Conservation (phyloP, 2,113 vertebrate species). For the Oreochromis niloticus region DNA sequence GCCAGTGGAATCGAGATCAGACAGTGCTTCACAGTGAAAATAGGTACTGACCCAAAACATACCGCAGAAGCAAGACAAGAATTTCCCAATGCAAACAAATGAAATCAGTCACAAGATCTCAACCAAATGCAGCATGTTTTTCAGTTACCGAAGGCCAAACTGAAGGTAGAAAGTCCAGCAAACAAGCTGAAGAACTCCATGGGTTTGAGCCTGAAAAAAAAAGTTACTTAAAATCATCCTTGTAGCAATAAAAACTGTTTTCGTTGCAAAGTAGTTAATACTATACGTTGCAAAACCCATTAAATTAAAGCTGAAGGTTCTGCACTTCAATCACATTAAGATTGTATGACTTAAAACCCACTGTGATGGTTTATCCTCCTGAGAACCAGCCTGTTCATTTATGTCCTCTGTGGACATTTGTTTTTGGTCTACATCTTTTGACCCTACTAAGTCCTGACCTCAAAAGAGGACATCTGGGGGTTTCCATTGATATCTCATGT, state of each 20-base stretch:
- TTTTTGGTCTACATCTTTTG: not conserved
- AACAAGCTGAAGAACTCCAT: not conserved
- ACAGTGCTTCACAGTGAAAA: not conserved
- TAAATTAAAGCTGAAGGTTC: not conserved
- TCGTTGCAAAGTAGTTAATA: not conserved
- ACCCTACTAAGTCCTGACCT: not conserved
- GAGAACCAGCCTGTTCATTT: not conserved
- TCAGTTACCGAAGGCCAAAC: not conserved
- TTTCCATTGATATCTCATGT: not conserved
- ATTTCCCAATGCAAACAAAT: not conserved
- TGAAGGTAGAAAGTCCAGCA: not conserved
- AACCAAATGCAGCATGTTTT: not conserved
- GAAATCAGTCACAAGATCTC: not conserved
- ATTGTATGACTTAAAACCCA: not conserved
- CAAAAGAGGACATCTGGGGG: not conserved
- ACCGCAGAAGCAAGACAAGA: not conserved
- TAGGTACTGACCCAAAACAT: not conserved
- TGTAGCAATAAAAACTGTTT: not conserved
- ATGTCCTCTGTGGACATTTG: not conserved
- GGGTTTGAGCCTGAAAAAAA: not conserved
- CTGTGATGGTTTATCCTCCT: not conserved
- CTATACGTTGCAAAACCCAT: not conserved
- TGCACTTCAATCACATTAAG: not conserved
- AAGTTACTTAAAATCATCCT: not conserved
- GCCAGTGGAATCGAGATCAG: not conserved